Evolutionary conservation across 2,888 invertebrate genomes (phyloP), one percentile per base, ranked within the genome.

Genomic region (Nomada ferruginata): DNA sequence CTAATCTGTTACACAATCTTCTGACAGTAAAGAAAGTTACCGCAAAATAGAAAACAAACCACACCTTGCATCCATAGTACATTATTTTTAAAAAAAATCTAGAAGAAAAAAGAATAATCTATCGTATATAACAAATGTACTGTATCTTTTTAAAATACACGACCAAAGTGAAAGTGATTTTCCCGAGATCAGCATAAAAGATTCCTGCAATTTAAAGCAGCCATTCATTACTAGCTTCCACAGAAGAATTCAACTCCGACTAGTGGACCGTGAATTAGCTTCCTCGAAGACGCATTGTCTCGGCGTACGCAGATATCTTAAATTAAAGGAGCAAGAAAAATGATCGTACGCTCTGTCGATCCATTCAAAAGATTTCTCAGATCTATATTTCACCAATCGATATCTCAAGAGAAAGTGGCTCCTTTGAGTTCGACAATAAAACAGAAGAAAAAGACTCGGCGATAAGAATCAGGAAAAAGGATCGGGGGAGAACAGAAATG

Each of bases 341-440:
- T 10, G 20, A 65, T 9, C 23, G 20, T 7, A 2, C 47, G 20
- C 18, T 36, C 36, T 2, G 20, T 53, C 53, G 42, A 23, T 7
- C 15, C 55, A 42, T 68, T 68, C 20, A 55, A 55, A 36, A 18
- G n/a, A 53, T 26, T 15, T 15, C 36, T 2, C 18, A n/a, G 66
- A 68, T 55, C 68, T 66, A 53, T 66, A 36, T 53, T 68, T 68
- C 42, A 42, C 55, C 42, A 68, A 44, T 68, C 23, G 15, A n/a
- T 42, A 55, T 44, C 18, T 36, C 18, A 42, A 18, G 68, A 68
- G 68, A 68, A 68, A 68, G 68, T 68, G 42, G 5, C 55, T 68
- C 55, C 55, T 23, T 68, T 42, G 55, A 68, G 47, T 15, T 47
- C 47, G 13, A 47, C 47, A 10, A 15, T 13, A 47, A 47, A 47